Evolutionary conservation across 2,888 invertebrate species (phyloP).

Genomic region (Exocentrus adspersus): DNA sequence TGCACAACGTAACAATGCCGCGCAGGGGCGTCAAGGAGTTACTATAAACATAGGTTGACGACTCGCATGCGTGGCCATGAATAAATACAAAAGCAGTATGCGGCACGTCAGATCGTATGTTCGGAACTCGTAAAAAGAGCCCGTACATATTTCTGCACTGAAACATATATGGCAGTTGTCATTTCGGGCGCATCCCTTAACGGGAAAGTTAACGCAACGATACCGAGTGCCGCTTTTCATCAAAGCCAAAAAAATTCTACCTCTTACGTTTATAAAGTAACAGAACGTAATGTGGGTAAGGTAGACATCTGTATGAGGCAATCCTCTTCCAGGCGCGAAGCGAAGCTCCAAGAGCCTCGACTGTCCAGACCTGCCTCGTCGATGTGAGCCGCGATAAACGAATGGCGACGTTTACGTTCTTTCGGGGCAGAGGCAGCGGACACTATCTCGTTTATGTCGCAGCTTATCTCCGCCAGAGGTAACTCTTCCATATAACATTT

Average conservation of each 20-base stretch:
- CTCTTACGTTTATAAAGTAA: conserved; percentile 55
- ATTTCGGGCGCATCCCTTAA: conserved; percentile 31
- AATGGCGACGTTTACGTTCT: conserved; percentile 69
- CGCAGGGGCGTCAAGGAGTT: conserved; percentile 10
- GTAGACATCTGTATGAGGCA: conserved; percentile 58
- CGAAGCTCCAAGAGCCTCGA: conserved; percentile 66
- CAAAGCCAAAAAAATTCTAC: conserved; percentile 37
- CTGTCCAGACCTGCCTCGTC: conserved; percentile 50
- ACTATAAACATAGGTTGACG: conserved; percentile 13
- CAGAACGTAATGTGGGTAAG: conserved; percentile 58
- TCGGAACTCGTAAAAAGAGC: conserved; percentile 4
- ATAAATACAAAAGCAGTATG: conserved; percentile 39
- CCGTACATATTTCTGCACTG: conserved; percentile 55
- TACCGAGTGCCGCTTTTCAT: conserved; percentile 36
- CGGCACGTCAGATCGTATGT: conserved; percentile 39
- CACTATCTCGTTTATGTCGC: conserved; percentile 51
- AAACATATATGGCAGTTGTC: conserved; percentile 62
- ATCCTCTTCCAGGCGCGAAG: conserved; percentile 61
- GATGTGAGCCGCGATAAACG: conserved; percentile 50
- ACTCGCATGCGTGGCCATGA: conserved; percentile 8
- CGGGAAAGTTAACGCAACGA: conserved; percentile 27
- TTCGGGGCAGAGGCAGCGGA: conserved; percentile 20
- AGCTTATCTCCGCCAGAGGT: conserved; percentile 51
- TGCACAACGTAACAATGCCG: conserved; percentile 37
- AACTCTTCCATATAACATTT: conserved; percentile 63